phyloP scores from a whole-genome alignment of 2,888 invertebrate species.

The Lymantria monacha region DNA sequence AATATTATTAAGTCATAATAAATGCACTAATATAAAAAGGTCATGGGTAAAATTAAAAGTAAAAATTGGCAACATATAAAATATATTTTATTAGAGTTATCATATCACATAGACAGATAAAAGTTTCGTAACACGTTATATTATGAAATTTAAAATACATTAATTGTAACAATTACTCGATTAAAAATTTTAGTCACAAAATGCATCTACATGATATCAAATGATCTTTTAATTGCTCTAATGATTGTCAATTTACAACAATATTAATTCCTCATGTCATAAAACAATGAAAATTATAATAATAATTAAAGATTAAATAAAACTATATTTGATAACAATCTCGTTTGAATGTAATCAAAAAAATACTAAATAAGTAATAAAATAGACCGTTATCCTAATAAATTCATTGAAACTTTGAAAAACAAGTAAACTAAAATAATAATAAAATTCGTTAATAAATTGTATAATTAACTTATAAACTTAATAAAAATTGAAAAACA shows the following conservation, averaged over 20 bases:
- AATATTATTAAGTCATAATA: too few relatives aligned
- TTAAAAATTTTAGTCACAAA: neutral
- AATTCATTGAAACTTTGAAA: constrained; percentile 9
- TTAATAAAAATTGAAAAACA: constrained; percentile 11
- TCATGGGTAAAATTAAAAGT: constrained; percentile 12
- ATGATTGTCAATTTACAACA: neutral
- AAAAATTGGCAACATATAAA: constrained; percentile 30
- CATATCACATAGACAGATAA: constrained; percentile 24
- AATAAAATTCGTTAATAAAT: constrained; percentile 19
- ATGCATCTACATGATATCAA: neutral
- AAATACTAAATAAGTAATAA: constrained; percentile 12
- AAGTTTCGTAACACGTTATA: constrained; percentile 18
- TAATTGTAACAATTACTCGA: constrained; percentile 16
- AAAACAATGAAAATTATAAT: neutral
- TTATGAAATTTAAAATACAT: constrained; percentile 17
- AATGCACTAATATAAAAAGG: too few relatives aligned
- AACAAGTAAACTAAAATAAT: constrained; percentile 16
- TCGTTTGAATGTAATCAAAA: neutral
- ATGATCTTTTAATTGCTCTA: neutral
- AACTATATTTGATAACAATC: neutral
- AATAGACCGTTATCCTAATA: too few relatives aligned
- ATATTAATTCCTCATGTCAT: neutral
- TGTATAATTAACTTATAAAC: constrained; percentile 17
- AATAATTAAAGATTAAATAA: neutral
- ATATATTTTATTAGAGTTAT: constrained; percentile 36